Evolutionary conservation across 2,797 vertebrate species (phyloP).

Genomic region (Channallabes apus): DNA sequence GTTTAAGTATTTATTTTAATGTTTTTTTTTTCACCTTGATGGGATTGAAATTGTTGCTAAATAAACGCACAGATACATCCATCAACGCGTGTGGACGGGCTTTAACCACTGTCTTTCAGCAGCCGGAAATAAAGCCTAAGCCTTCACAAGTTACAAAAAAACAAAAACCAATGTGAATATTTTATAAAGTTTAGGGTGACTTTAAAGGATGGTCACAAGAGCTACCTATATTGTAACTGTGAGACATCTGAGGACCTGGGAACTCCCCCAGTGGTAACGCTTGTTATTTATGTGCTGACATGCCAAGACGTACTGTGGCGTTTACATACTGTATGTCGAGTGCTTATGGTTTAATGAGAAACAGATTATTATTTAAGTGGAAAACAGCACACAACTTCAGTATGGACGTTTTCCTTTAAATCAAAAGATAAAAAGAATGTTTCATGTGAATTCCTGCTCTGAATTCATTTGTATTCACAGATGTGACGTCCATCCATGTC

Average conservation of each 20-base stretch:
- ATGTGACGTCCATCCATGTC: constrained; percentile 59
- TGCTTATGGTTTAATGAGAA: constrained; percentile 23
- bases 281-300: constrained; percentile 33
- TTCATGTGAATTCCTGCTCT: constrained; percentile 46
- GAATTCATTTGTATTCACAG: constrained; percentile 59
- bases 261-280: constrained; percentile 15
- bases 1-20: background rate
- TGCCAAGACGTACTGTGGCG: constrained; percentile 16
- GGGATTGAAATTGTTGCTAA: background rate
- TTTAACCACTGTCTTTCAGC: constrained; percentile 2
- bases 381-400: constrained; percentile 27
- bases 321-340: constrained; percentile 20
- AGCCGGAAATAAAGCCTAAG: background rate
- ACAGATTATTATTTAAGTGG: constrained; percentile 35
- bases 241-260: constrained; percentile 24
- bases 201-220: background rate
- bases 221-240: constrained; percentile 38
- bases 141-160: background rate
- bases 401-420: background rate
- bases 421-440: background rate
- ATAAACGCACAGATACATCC: background rate
- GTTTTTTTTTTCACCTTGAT: too few species aligned
- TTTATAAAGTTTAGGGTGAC: background rate
- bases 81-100: background rate
- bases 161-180: background rate